Conservation (phyloP, 2,113 vertebrate species). For the Odontophorus gujanensis region DNA sequence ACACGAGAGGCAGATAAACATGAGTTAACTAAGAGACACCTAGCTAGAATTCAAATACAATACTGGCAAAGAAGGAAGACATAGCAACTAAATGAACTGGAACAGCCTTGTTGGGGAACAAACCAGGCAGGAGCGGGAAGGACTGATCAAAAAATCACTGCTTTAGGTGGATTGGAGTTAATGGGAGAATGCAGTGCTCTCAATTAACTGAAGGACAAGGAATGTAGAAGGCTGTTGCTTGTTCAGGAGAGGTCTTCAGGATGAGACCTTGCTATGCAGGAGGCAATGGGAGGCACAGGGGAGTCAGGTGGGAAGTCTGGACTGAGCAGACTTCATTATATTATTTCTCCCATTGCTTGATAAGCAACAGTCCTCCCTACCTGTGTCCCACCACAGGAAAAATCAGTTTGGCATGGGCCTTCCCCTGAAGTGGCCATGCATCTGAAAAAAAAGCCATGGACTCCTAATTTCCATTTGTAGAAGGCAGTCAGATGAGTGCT, state of each 20-base stretch:
- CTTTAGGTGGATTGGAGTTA: background rate
- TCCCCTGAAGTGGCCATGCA: background rate
- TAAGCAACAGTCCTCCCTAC: background rate
- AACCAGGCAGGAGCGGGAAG: background rate
- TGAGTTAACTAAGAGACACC: background rate
- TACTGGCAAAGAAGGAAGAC: conserved; percentile 1
- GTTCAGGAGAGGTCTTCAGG: background rate
- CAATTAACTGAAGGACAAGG: background rate
- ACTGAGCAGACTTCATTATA: background rate
- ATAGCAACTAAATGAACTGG: background rate
- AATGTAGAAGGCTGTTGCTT: background rate
- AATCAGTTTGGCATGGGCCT: background rate
- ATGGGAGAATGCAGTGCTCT: background rate
- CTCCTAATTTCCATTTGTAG: background rate
- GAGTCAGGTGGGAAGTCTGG: background rate
- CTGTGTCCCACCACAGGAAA: background rate
- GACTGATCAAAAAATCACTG: background rate
- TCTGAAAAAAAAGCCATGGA: background rate
- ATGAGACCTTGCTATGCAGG: background rate
- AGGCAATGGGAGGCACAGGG: background rate
- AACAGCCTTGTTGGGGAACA: background rate
- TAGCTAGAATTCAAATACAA: background rate
- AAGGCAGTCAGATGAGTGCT: background rate
- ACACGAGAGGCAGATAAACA: background rate
- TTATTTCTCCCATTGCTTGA: background rate